Evolutionary conservation across 2,113 vertebrate genomes (phyloP).

Genomic region (mouse (Mus musculus)): DNA sequence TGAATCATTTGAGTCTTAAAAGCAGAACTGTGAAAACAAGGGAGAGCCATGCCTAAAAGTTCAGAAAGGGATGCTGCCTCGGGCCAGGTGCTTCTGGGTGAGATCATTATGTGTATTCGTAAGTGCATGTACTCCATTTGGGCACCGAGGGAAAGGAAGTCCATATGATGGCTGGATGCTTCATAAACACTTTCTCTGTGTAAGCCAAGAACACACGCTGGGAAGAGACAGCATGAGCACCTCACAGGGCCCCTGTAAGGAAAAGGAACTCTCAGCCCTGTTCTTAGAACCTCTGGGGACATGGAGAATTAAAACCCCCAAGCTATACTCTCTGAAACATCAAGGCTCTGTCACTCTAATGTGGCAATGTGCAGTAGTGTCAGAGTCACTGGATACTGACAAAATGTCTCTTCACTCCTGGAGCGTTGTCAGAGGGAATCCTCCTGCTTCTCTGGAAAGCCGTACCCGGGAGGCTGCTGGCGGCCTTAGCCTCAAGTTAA

Average conservation of each 20-base stretch:
- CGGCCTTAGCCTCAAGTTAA: background rate
- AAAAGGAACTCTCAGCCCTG: background rate
- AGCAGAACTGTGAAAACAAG: background rate
- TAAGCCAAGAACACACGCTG: background rate
- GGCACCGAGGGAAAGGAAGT: background rate
- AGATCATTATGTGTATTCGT: background rate
- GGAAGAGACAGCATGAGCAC: background rate
- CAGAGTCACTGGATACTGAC: rapidly evolving
- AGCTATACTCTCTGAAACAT: background rate
- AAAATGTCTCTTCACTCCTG: background rate
- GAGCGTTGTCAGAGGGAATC: too few relatives aligned
- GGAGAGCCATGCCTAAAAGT: background rate
- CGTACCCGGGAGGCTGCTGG: background rate
- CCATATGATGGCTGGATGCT: background rate
- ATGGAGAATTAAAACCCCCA: background rate
- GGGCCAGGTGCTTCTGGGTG: background rate
- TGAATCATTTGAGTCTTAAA: background rate
- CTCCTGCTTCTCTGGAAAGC: background rate
- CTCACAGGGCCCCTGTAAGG: background rate
- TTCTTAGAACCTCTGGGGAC: background rate
- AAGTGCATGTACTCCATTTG: background rate
- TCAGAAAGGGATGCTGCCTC: background rate
- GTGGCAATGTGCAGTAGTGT: rapidly evolving
- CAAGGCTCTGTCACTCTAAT: too few relatives aligned
- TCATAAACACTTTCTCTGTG: background rate